A percentile compares a stretch with the other conserved stretches of the same genome.
Conservation (phyloP, 2,888 invertebrate genomes). For the Agriopis leucophaearia region DNA sequence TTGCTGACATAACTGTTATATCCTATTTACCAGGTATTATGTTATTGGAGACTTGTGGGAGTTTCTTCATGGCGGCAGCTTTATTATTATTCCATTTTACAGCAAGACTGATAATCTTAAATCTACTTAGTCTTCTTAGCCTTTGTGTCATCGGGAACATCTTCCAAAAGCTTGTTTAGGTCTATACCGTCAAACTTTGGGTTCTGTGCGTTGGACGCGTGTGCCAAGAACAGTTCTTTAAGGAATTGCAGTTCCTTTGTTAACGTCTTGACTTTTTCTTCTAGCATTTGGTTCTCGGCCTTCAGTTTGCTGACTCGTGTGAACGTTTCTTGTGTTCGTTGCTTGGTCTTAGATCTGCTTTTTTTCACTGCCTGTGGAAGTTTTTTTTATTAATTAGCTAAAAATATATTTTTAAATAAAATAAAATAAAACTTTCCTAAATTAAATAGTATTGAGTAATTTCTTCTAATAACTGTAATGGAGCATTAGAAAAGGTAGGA, state of each 20-base stretch:
- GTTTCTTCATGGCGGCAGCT: too few species aligned
- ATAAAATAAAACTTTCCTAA: too few species aligned
- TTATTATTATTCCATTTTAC: not conserved
- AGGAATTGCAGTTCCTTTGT: slow-evolving; percentile 92
- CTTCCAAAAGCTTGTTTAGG: slow-evolving; percentile 85
- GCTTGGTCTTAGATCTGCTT: slow-evolving; percentile 92
- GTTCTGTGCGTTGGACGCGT: slow-evolving; percentile 88
- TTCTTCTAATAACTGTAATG: not conserved
- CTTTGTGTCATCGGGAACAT: slow-evolving; percentile 77
- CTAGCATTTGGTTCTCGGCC: slow-evolving; percentile 92
- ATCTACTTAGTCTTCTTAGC: slow-evolving; percentile 47
- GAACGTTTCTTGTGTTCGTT: slow-evolving; percentile 92
- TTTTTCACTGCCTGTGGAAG: slow-evolving; percentile 91
- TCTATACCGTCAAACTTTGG: slow-evolving; percentile 86
- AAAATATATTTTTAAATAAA: too few species aligned
- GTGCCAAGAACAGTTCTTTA: slow-evolving; percentile 93
- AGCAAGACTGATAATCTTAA: slow-evolving; percentile 12
- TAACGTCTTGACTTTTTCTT: slow-evolving; percentile 93
- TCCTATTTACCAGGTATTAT: too few species aligned
- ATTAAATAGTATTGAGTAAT: too few species aligned
- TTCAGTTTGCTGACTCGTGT: slow-evolving; percentile 91
- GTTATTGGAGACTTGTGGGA: too few species aligned
- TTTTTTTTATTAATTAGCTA: not conserved
- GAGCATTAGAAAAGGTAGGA: too few species aligned
- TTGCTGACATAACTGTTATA: too few species aligned